Conservation (phyloP, 1,140 invertebrate species). For the Yoshiicerus persimilis region DNA sequence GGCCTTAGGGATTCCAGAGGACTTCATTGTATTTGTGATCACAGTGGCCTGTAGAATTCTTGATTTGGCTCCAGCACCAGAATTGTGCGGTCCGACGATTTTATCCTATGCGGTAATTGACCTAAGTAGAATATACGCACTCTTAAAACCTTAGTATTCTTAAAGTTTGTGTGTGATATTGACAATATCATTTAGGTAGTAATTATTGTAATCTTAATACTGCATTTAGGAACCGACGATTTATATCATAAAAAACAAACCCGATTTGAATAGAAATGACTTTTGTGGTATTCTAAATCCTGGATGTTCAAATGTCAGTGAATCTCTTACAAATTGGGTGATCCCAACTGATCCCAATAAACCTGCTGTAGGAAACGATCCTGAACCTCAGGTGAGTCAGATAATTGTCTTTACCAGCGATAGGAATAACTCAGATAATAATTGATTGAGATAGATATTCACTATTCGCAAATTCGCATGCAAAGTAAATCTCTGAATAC, state of each 20-base stretch:
- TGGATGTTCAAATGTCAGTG: background rate
- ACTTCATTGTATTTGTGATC: background rate
- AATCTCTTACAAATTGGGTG: constrained; percentile 3
- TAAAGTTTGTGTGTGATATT: background rate
- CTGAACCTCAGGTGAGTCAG: background rate
- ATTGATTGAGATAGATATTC: constrained; percentile 54
- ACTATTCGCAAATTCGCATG: constrained; percentile 55
- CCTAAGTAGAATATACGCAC: background rate
- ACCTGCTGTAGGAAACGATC: background rate
- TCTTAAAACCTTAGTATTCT: background rate
- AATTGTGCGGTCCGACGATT: constrained; percentile 31
- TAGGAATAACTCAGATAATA: constrained; percentile 58
- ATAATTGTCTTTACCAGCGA: constrained; percentile 58
- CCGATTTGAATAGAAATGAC: background rate
- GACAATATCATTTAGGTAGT: background rate
- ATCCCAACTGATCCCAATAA: constrained; percentile 15
- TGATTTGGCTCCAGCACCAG: background rate
- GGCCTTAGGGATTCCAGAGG: background rate
- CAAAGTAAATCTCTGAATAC: too few relatives aligned
- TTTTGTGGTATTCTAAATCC: constrained; percentile 39
- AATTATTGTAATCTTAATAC: background rate
- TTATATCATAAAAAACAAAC: constrained; percentile 19
- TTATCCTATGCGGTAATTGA: constrained; percentile 27
- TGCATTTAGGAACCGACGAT: constrained; percentile 11
- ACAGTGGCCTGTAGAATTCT: background rate